phyloP scores from a whole-genome alignment of 1,140 invertebrate genomes.

The Leptinotarsa lineolata region DNA sequence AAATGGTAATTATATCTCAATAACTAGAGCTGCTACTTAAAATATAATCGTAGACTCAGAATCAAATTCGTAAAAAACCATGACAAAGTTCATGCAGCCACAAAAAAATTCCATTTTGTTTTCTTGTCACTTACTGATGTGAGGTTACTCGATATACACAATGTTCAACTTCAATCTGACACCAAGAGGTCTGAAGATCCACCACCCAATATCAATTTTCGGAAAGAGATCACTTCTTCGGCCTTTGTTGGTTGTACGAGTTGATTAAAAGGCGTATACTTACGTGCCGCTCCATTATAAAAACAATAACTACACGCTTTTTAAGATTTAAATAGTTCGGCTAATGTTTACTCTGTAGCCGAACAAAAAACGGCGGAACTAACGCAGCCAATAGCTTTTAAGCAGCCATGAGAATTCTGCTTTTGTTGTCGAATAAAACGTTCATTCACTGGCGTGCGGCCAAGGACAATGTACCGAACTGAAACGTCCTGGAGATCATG shows the following conservation, averaged over 20 bases:
- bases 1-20: no score
- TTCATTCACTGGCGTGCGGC: neutral
- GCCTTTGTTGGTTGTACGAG: conserved; percentile 3
- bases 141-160: no score
- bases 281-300: conserved; percentile 17
- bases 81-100: no score
- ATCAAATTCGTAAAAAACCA: no score
- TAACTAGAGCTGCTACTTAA: no score
- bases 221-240: no score
- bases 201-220: conserved; percentile 2
- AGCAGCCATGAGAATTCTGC: conserved; percentile 44
- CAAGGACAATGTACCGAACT: neutral
- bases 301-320: conserved; percentile 26
- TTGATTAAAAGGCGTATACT: conserved; percentile 19
- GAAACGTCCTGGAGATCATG: no score
- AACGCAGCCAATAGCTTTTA: conserved; percentile 43
- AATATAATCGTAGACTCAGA: no score
- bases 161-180: no score
- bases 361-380: conserved; percentile 36
- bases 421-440: conserved; percentile 31
- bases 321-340: conserved; percentile 31
- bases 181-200: no score
- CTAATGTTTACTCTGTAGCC: conserved; percentile 33
- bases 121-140: no score
- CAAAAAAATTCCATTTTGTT: no score